Evolutionary conservation across 2,888 invertebrate species (phyloP), one percentile per base, ranked within the genome.

Genomic region (Monopis laevigella): DNA sequence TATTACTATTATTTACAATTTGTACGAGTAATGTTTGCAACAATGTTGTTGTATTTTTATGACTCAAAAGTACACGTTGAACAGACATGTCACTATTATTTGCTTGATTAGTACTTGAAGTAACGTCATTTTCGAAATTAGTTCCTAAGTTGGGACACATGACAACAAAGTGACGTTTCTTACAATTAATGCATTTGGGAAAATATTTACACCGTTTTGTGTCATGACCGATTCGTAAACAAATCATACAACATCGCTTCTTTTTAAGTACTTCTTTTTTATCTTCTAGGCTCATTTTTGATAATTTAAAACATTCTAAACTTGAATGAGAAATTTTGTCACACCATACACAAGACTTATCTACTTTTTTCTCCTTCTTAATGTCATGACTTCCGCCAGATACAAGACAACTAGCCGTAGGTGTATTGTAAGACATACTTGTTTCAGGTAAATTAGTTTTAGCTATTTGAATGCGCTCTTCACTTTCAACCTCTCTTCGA

Each of bases 1-100:
- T 18, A 2, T 35, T 18, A 35, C 18, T 19, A 35, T 35, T 18
- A 35, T 35, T 8, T 18, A 35, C 35, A 18, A 35, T 35, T 18
- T 18, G 18, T 8, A 35, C 19, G 3, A 35, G n/a, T 6, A 35
- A 10, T 19, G 35, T 35, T 11, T 35, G 35, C 4, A 35, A 18
- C 3, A 35, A 3, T 18, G 35, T 35, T 10, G 19, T 35, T 8
- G 3, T 16, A 11, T 18, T 35, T 11, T n/a, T 17, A 11, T 35
- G 32, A 14, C 32, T 13, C 14, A 32, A 16, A 5, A 32, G 14
- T 16, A 12, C 4, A 12, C 28, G n/a, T 28, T 28, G n/a, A 10
- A 4, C n/a, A n/a, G n/a, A n/a, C n/a, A n/a, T 32, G 3, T 13
- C 32, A 12, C 4, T 14, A 6, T 32, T 32, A 29, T 29, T 29